Base-by-base conservation (phyloP, 2,113 vertebrate genomes). In the Xyrauchen texanus region DNA sequence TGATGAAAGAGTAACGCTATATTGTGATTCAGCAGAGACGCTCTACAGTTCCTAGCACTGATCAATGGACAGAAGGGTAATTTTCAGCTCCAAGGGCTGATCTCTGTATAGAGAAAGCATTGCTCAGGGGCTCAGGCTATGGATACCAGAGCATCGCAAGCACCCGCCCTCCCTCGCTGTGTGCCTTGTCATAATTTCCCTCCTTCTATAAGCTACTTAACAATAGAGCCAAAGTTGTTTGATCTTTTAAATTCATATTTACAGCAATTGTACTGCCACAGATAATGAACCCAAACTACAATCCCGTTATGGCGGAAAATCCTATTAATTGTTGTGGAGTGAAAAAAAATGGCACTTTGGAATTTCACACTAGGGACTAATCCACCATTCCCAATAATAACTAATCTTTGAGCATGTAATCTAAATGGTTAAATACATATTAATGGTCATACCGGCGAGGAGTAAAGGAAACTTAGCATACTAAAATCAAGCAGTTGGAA, bases 281-380 rank as follows among this genome's bases (percentile, higher is more conserved):
- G 89, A 92, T 91, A 91, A 86, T 90, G 88, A 87, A 87, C 76
- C 87, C 84, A 84, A 88, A 91, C 82, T 75, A 83, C 86, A 91
- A 94, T 92, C 92, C 88, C 13, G 86, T 92, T 89, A 84, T 34
- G 73, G 77, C 44, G 82, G 82, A 83, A 84, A 91, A 90, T 88
- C 87, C 82, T 88, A 85, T 87, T 87, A 83, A 87, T 90, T 90
- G 88, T 92, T 89, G 86, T 83, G 76, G 68, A 80, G 88, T 80
- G 15, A 78, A 81, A 78, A 77, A 34, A 34, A 69, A 79, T 55
- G 34, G 83, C 82, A 90, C 88, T 90, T 88, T 83, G 82, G 83
- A 85, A 90, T 93, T 91, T 91, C 89, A 91, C 89, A 90, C 85
- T 64, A 74, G 11, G 87, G 86, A 91, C 92, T 93, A 90, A 90